Percentiles rank a stretch among this genome's conserved stretches.
These are phyloP conservation scores for Myotis myotis DNA, from an alignment of 2,797 vertebrate species.

Conservation along the genomic window DNA sequence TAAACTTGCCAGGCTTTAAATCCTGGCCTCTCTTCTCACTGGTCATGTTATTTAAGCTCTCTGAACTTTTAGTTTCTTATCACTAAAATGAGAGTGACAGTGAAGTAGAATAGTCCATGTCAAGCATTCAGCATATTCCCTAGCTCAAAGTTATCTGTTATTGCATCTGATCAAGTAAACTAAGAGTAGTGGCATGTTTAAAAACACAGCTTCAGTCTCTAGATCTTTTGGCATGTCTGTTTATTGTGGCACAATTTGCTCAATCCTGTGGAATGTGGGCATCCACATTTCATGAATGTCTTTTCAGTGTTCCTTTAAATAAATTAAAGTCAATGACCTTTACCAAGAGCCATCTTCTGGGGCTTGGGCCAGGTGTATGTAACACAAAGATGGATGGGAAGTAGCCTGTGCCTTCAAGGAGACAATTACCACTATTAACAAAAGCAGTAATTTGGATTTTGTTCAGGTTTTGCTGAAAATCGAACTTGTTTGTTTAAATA, in stretches of 20 bases:
- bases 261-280: not conserved
- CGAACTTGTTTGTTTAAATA: constrained; percentile 22
- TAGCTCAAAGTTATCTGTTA: not conserved
- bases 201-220: not conserved
- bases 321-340: constrained; percentile 30
- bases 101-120: not conserved
- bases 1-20: not conserved
- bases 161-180: constrained; percentile 4
- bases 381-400: constrained; percentile 10
- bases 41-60: not conserved
- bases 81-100: not conserved
- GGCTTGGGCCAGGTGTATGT: not conserved
- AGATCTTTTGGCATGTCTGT: not conserved
- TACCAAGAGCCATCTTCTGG: not conserved
- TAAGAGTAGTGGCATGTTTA: not conserved
- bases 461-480: constrained; percentile 30
- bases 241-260: not conserved
- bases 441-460: constrained; percentile 24
- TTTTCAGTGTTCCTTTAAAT: not conserved
- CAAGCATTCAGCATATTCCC: not conserved
- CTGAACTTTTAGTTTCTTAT: not conserved
- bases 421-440: not conserved
- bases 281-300: not conserved
- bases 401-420: constrained; percentile 30
- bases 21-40: not conserved